Evolutionary conservation across 2,113 vertebrate genomes (phyloP), one percentile per base, ranked within the genome.

Genomic region (Poicephalus gulielmi): DNA sequence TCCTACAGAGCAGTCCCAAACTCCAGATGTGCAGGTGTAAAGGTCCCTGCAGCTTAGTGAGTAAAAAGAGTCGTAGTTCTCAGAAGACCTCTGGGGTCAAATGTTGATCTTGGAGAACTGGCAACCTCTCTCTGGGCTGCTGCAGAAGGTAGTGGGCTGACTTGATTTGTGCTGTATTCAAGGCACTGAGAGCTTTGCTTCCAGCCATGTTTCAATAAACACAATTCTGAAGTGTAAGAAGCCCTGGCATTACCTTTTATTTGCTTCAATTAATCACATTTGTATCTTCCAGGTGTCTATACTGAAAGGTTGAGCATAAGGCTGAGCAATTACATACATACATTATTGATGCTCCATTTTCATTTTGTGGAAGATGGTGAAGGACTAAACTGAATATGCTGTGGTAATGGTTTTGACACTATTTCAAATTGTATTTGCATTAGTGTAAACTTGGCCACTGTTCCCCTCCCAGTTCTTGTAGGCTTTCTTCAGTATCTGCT

Each of bases 1-100:
- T 86, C 59, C 30, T 68, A 4, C 68, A 77, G 27, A 60, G 60
- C 59, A 43, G 39, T 14, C n/a, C 19, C 74, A 44, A 77, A 25
- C 53, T n/a, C 37, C 22, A n/a, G 53, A 13, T 28, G 6, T 1
- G 35, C 25, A 35, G 18, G 28, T 0, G 0, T 15, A 1, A 2
- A 14, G 10, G 8, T 59, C 63, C 23, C 39, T 67, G 63, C 37
- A 78, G 53, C 13, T 52, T 10, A 64, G 49, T 16, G 33, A 55
- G 47, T 27, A 46, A 43, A 63, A 85, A 25, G 37, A 41, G 9
- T 24, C 59, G 31, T 43, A 52, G 23, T 44, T 86, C 57, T 78
- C 53, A 39, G 31, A 33, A 25, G 39, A 2, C 0, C 30, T 46
- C 19, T 13, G 17, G 23, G 41, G 28, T 50, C 33, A 57, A 13